These are phyloP conservation scores for Pimpla rufipes DNA, from an alignment of 2,888 invertebrate genomes.

Conservation along the genomic window DNA sequence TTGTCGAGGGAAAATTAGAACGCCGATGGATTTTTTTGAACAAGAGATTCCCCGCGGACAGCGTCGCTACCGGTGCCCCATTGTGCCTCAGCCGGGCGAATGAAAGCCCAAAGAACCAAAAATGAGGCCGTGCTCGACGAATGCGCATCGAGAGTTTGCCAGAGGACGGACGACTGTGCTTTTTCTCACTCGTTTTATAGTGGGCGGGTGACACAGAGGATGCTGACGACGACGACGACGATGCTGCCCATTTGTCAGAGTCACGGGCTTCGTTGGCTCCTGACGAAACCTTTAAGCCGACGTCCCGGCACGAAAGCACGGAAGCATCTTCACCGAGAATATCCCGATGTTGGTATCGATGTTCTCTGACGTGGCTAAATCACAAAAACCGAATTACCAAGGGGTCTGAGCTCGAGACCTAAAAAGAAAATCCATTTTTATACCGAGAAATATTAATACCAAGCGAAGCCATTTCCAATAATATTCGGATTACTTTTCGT, in stretches of 20 bases:
- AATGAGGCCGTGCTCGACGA: slow-evolving; percentile 52
- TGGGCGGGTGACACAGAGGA: neutral
- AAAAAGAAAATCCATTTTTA: neutral
- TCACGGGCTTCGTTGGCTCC: slow-evolving; percentile 29
- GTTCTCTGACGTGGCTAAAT: slow-evolving; percentile 2
- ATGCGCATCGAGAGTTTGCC: slow-evolving; percentile 56
- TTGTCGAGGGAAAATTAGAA: slow-evolving; percentile 31
- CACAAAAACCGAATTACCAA: slow-evolving; percentile 13
- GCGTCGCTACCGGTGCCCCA: slow-evolving; percentile 21
- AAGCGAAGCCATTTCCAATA: neutral
- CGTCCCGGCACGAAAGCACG: slow-evolving; percentile 13
- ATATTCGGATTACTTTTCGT: neutral
- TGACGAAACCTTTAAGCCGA: slow-evolving; percentile 15
- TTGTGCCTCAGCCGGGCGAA: slow-evolving; percentile 43
- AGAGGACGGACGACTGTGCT: slow-evolving; percentile 28
- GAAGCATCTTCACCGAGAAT: neutral
- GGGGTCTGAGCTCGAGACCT: neutral
- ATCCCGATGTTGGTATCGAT: slow-evolving; percentile 30
- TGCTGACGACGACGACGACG: slow-evolving; percentile 27
- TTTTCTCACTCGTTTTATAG: slow-evolving; percentile 45
- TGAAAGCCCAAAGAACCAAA: slow-evolving; percentile 38
- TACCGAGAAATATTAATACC: neutral
- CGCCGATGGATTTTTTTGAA: slow-evolving; percentile 21
- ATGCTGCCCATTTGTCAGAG: slow-evolving; percentile 59
- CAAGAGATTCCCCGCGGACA: slow-evolving; percentile 1